Evolutionary conservation across 2,888 invertebrate species (phyloP).

Genomic region (Platycheirus albimanus): DNA sequence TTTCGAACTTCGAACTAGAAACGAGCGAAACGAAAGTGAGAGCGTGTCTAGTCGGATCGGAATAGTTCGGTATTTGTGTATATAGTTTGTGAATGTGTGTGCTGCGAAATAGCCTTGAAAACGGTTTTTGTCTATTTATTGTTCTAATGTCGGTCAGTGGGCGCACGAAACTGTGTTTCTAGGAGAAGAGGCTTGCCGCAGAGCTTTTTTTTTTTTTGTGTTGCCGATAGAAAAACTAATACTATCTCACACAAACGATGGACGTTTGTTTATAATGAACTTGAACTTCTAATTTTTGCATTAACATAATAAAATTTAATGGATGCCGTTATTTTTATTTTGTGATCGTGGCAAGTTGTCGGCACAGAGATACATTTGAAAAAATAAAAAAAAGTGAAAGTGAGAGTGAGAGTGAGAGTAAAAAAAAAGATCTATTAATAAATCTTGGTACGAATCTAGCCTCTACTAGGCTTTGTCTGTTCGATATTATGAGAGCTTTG

Average conservation of each 20-base stretch:
- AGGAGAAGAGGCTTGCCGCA: slow-evolving; percentile 50
- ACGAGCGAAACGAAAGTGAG: slow-evolving; percentile 59
- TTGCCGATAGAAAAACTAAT: not conserved
- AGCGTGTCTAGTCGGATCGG: slow-evolving; percentile 47
- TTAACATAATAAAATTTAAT: slow-evolving; percentile 29
- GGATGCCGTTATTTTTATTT: slow-evolving; percentile 22
- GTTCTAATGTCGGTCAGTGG: slow-evolving; percentile 74
- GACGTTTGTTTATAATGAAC: slow-evolving; percentile 78
- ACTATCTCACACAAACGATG: slow-evolving; percentile 4
- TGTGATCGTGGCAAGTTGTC: slow-evolving; percentile 50
- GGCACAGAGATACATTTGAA: slow-evolving; percentile 5
- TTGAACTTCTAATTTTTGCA: slow-evolving; percentile 79
- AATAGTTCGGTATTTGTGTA: slow-evolving; percentile 15
- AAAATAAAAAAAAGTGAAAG: slow-evolving; percentile 63
- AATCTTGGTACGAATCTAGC: slow-evolving; percentile 83
- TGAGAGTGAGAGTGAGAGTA: too few relatives aligned
- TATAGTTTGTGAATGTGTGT: too few relatives aligned
- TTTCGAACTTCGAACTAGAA: slow-evolving; percentile 47
- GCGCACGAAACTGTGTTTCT: slow-evolving; percentile 60
- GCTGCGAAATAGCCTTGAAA: slow-evolving; percentile 57
- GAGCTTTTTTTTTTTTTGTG: slow-evolving; percentile 37
- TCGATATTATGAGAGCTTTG: slow-evolving; percentile 73
- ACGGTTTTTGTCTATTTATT: slow-evolving; percentile 59
- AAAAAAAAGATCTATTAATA: slow-evolving; percentile 19
- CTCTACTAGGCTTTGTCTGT: slow-evolving; percentile 87